A percentile compares a stretch with the other conserved stretches of the same genome.
These are phyloP conservation scores for Tenthredo mesomela DNA, from an alignment of 2,888 invertebrate genomes.

Conservation along the genomic window DNA sequence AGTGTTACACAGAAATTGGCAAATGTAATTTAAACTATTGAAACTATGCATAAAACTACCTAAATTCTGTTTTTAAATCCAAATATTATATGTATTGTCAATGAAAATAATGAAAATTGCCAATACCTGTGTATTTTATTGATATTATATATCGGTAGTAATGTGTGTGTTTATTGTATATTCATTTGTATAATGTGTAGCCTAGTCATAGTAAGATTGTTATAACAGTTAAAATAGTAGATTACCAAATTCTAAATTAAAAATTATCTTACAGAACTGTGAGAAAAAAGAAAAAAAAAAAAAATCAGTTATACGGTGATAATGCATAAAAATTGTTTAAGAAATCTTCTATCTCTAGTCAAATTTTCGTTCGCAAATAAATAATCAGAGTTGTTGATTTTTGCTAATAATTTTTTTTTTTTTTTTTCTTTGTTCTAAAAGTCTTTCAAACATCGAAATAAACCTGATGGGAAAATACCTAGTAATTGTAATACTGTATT, in stretches of 20 bases:
- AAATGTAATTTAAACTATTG: not conserved
- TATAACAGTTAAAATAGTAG: not conserved
- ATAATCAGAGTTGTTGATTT: not conserved
- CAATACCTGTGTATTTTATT: not conserved
- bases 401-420: not conserved
- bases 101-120: not conserved
- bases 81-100: no score
- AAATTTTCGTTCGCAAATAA: not conserved
- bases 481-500: not conserved
- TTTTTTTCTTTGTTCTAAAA: not conserved
- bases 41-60: not conserved
- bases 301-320: not conserved
- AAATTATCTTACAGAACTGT: not conserved
- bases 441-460: not conserved
- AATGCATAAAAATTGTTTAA: not conserved
- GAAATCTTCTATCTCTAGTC: not conserved
- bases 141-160: not conserved
- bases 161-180: not conserved
- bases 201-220: slow-evolving; percentile 36
- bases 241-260: slow-evolving; percentile 17
- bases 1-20: not conserved
- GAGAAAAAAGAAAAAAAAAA: not conserved
- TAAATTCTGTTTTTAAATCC: not conserved
- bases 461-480: not conserved
- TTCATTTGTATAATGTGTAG: slow-evolving; percentile 25